phyloP scores from a whole-genome alignment of 1,140 invertebrate species.

The Branchinecta lindahli region DNA sequence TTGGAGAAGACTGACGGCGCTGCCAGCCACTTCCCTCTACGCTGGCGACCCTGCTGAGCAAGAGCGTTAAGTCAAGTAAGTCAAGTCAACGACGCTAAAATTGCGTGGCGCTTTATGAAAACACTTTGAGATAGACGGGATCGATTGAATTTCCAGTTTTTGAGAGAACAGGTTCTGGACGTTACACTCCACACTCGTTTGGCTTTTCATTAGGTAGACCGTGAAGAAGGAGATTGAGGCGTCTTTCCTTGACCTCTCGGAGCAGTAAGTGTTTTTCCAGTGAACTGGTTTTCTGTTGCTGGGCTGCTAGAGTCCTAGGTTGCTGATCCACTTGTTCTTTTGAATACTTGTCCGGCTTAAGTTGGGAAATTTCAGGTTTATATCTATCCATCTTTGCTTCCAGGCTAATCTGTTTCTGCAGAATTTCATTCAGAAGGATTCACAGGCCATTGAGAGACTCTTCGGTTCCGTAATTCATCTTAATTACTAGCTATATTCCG shows the following conservation, averaged over 20 bases:
- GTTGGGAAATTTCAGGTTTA: background rate
- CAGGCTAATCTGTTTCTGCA: slow-evolving; percentile 4
- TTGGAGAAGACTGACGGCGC: background rate
- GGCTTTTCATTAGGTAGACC: background rate
- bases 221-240: slow-evolving; percentile 1
- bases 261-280: slow-evolving; percentile 1
- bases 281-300: no score
- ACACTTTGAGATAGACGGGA: slow-evolving; percentile 4
- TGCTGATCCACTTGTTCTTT: slow-evolving; percentile 4
- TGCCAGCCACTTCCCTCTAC: no score
- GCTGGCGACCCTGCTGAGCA: no score
- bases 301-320: no score
- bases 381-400: slow-evolving; percentile 5
- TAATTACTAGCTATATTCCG: slow-evolving; percentile 5
- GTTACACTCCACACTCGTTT: background rate
- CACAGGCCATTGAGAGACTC: slow-evolving; percentile 4
- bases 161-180: slow-evolving; percentile 5
- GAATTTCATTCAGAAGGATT: slow-evolving; percentile 1
- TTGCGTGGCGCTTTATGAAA: slow-evolving; percentile 4
- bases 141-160: slow-evolving; percentile 6
- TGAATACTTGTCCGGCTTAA: background rate
- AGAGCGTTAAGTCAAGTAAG: background rate
- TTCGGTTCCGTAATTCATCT: background rate
- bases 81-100: background rate
- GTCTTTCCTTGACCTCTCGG: background rate